phyloP scores from a whole-genome alignment of 2,797 vertebrate species.

The Premnoplex brunnescens region DNA sequence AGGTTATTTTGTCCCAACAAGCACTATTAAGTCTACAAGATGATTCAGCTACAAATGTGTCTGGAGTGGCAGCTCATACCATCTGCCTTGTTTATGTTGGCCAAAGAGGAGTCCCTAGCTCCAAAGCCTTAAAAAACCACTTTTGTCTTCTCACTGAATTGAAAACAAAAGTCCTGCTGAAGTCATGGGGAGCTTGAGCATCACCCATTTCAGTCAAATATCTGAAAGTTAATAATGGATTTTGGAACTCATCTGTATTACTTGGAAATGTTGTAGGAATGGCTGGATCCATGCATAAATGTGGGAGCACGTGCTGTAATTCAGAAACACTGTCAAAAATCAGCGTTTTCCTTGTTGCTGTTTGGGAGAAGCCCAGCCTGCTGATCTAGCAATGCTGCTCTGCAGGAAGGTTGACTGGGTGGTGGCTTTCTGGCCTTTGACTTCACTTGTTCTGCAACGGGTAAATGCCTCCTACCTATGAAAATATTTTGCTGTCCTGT shows the following conservation, averaged over 20 bases:
- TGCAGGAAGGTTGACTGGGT: neutral
- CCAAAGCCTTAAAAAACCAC: neutral
- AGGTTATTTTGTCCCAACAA: neutral
- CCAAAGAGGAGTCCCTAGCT: neutral
- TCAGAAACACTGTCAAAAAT: neutral
- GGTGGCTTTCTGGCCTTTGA: neutral
- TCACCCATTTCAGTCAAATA: neutral
- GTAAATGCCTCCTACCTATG: constrained; percentile 8
- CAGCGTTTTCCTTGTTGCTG: neutral
- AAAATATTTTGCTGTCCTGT: constrained; percentile 31
- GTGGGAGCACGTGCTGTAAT: neutral
- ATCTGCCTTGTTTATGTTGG: neutral
- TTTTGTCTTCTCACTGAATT: neutral
- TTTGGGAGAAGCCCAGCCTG: neutral
- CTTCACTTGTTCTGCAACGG: neutral
- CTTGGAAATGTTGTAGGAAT: neutral
- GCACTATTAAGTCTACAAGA: neutral
- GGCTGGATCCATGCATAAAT: neutral
- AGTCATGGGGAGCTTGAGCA: neutral
- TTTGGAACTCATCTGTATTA: neutral
- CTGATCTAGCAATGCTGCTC: neutral
- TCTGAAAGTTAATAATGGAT: neutral
- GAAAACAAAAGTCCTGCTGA: neutral
- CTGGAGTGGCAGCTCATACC: neutral
- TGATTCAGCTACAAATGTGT: neutral